Base-by-base conservation (phyloP, 2,888 invertebrate species). In the Drosophila paucipuncta region DNA sequence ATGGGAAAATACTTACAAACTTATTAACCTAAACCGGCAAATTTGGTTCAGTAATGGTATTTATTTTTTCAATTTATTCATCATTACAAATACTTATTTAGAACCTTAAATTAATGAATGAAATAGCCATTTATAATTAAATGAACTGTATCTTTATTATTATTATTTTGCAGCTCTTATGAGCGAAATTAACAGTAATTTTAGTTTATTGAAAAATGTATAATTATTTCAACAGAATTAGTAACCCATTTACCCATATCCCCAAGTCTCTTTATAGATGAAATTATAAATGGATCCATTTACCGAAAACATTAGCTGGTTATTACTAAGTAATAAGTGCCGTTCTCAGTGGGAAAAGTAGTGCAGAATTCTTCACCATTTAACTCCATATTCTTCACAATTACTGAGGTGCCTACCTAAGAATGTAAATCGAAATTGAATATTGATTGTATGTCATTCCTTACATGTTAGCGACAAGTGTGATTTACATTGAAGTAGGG, bases 91-190 rank as follows among this genome's bases (percentile, higher is more conserved):
- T 9, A 41, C 5, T 9, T 5, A n/a, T 22, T 22, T 43, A 22
- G n/a, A 11, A 22, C 11, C 10, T 1, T 11, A 5, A 41, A 41
- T 10, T 22, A 11, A 41, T 10, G 10, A n/a, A n/a, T n/a, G n/a
- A 41, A n/a, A 10, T 9, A 0, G 4, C 10, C n/a, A 11, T n/a
- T 11, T 22, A 2, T 2, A 11, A n/a, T 0, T 22, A 10, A n/a
- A 11, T 22, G 2, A 41, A 41, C 41, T 11, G n/a, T 22, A 41
- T 11, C 0, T 5, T 22, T 43, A 11, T 43, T 5, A 16, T 41
- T 41, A 1, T 2, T 11, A n/a, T 41, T 5, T n/a, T n/a, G 4
- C 1, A 41, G 9, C 3, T 3, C 7, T 18, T 18, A 18, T 39
- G 4, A 1, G 18, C 18, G 9, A 39, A n/a, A n/a, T 39, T 9